Conservation (phyloP, 2,888 invertebrate genomes). For the Pyrochroa serraticornis region DNA sequence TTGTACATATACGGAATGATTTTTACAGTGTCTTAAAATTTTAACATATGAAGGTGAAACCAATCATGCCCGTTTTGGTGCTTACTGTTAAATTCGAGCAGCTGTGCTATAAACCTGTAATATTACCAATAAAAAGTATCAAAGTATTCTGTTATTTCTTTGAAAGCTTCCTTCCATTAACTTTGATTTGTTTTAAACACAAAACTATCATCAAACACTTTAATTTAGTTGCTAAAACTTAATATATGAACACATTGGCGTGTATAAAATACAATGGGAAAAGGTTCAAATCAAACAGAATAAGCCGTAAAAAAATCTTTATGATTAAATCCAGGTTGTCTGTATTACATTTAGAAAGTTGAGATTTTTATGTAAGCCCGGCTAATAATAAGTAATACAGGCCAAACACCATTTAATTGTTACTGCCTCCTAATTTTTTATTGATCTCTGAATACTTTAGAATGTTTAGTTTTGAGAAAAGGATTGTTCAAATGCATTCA, state of each 20-base stretch:
- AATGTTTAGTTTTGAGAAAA: too few relatives aligned
- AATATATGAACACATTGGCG: neutral
- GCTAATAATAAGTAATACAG: too few relatives aligned
- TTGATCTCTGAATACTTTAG: too few relatives aligned
- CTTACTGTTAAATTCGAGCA: constrained; percentile 53
- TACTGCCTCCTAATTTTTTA: too few relatives aligned
- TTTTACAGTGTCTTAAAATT: constrained; percentile 48
- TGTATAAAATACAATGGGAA: too few relatives aligned
- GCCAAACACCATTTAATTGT: too few relatives aligned
- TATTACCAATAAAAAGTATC: constrained; percentile 26
- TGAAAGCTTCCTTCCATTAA: neutral
- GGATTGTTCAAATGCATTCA: too few relatives aligned
- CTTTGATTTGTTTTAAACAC: neutral
- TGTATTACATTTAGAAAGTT: too few relatives aligned
- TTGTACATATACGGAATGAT: constrained; percentile 47
- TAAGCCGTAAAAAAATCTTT: too few relatives aligned
- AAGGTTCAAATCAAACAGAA: too few relatives aligned
- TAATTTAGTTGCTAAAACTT: neutral
- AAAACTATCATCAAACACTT: neutral
- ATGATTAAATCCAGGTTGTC: too few relatives aligned
- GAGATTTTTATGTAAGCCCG: too few relatives aligned
- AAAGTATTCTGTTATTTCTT: neutral
- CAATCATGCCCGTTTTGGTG: constrained; percentile 51
- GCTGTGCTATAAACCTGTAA: constrained; percentile 49
- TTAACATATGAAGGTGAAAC: constrained; percentile 41